Percentiles rank a stretch among this genome's conserved stretches.
Evolutionary conservation across 1,140 invertebrate species (phyloP).

Genomic region (Melitaea cinxia): DNA sequence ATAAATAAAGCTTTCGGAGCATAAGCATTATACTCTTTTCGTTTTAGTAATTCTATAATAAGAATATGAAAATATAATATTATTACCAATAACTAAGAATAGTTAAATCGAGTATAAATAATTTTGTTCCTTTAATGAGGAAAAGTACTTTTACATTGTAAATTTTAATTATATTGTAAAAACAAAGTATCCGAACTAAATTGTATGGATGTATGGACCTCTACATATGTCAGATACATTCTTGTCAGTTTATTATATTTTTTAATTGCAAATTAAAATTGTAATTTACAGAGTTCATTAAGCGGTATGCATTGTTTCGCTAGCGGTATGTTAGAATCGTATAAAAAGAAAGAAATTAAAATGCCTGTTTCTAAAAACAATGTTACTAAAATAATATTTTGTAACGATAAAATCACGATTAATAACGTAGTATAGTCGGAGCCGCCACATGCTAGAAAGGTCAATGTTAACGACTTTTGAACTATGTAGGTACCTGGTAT

Average conservation of each 20-base stretch:
- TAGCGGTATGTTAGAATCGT: not conserved
- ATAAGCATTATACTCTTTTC: too few species aligned
- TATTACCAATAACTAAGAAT: too few species aligned
- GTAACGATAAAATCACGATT: conserved; percentile 24
- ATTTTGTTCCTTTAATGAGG: too few species aligned
- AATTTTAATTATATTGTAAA: too few species aligned
- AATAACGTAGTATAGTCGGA: conserved; percentile 8
- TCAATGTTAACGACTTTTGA: conserved; percentile 32
- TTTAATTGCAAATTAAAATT: not conserved
- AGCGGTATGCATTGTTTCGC: not conserved
- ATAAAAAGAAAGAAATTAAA: not conserved
- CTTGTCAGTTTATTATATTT: not conserved
- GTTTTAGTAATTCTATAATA: too few species aligned
- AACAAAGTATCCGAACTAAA: too few species aligned
- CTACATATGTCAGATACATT: too few species aligned
- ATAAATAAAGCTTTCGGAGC: too few species aligned
- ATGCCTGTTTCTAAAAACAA: not conserved
- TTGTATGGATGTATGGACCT: too few species aligned
- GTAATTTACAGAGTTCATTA: not conserved
- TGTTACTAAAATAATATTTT: not conserved
- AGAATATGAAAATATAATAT: too few species aligned
- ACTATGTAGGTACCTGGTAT: conserved; percentile 15
- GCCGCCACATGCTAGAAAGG: conserved; percentile 23
- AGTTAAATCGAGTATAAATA: too few species aligned
- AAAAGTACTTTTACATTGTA: too few species aligned